Evolutionary conservation across 2,888 invertebrate genomes (phyloP), one percentile per base, ranked within the genome.

Genomic region (Orgyia antiqua): DNA sequence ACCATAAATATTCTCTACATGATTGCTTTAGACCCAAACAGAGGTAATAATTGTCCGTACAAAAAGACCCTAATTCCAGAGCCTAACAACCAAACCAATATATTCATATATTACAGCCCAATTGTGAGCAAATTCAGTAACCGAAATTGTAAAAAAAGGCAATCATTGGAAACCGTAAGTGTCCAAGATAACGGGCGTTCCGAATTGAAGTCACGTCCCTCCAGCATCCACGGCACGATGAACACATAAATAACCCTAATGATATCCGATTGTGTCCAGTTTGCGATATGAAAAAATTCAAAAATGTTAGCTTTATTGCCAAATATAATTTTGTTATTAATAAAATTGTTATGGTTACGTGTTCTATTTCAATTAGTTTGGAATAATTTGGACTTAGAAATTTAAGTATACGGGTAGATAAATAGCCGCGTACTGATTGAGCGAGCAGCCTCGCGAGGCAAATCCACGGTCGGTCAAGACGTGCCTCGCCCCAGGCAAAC

Each of bases 231-330:
- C 63, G 60, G 55, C 76, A 74, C 75, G 74, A 58, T 54, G 59
- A 53, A 56, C 68, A 68, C 76, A 75, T 82, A 79, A 80, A 82
- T 79, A 79, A 74, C 72, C 54, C 72, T 82, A 80, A 82, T 78
- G 82, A 82, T 75, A 72, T 71, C 73, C 73, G 73, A 72, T 73
- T 74, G 72, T 69, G 68, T 66, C 64, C 68, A 45, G 54, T 61
- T 65, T 58, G 63, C 59, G 49, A 48, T 51, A 48, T 42, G 46
- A 48, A 57, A 60, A 58, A 55, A 59, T 58, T 45, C 35, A 52
- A 57, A 43, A 42, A 34, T 38, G 36, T 31, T 24, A 37, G 34
- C 41, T 38, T 45, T 49, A 51, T 45, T 41, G 40, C 46, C 42
- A 36, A 49, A 51, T 39, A 47, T 51, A 44, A 52, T 41, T n/a